A percentile compares a stretch with the other conserved stretches of the same genome.
These are phyloP conservation scores for Propithecus perrieri DNA, from an alignment of 2,797 vertebrate genomes.

Conservation along the genomic window DNA sequence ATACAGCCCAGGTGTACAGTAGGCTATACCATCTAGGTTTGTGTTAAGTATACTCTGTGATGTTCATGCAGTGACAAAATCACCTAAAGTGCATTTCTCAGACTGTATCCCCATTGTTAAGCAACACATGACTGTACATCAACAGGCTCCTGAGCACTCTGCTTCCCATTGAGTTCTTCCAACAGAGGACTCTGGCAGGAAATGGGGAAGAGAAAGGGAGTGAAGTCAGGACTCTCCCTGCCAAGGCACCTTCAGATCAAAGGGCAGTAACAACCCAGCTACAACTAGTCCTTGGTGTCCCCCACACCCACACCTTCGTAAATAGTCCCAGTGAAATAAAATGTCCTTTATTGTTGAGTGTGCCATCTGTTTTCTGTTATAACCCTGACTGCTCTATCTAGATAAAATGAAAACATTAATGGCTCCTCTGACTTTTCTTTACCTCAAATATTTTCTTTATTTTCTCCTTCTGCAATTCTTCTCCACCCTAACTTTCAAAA, in stretches of 20 bases:
- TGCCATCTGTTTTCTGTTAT: neutral
- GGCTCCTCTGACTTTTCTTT: neutral
- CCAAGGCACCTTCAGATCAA: neutral
- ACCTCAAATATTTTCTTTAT: neutral
- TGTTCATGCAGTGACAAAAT: neutral
- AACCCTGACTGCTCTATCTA: neutral
- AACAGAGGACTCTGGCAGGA: neutral
- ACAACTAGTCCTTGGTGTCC: neutral
- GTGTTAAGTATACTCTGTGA: neutral
- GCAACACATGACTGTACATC: neutral
- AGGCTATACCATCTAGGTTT: neutral
- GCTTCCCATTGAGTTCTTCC: neutral
- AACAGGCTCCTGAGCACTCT: neutral
- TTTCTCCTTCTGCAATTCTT: neutral
- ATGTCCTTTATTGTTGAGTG: neutral
- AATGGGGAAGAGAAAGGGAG: neutral
- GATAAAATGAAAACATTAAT: neutral
- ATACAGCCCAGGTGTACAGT: neutral
- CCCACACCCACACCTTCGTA: neutral
- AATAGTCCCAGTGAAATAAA: neutral
- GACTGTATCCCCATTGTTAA: neutral
- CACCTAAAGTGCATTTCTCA: neutral
- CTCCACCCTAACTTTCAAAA: slow-evolving; percentile 28
- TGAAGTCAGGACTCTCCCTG: neutral
- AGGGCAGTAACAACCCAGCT: neutral